Evolutionary conservation across 2,888 invertebrate species (phyloP).

Genomic region (Phoenoteleia sp.): DNA sequence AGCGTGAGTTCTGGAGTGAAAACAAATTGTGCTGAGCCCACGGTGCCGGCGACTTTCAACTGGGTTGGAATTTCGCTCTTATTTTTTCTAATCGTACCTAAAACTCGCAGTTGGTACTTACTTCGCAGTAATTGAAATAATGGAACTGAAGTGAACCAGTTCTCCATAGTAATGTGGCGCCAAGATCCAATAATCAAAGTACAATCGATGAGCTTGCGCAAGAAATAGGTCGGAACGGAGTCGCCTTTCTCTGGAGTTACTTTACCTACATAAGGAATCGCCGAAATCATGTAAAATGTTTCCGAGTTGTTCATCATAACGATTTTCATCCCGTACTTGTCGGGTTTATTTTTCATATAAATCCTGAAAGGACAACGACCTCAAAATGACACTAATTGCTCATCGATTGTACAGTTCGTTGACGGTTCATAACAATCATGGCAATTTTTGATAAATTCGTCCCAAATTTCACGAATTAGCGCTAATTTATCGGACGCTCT

Average conservation of each 20-base stretch:
- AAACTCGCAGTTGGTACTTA: slow-evolving; percentile 24
- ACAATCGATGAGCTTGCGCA: slow-evolving; percentile 16
- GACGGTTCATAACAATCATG: not conserved
- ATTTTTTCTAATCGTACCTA: slow-evolving; percentile 27
- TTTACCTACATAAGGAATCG: slow-evolving; percentile 1
- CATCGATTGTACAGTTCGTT: no score
- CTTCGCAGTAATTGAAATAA: slow-evolving; percentile 16
- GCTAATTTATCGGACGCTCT: slow-evolving; percentile 70
- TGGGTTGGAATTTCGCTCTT: no score
- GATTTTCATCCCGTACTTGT: slow-evolving; percentile 7
- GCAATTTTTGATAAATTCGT: slow-evolving; percentile 59
- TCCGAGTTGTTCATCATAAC: slow-evolving; percentile 9
- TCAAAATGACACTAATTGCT: no score
- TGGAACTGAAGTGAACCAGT: slow-evolving; percentile 16
- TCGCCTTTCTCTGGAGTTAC: not conserved
- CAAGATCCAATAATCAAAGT: slow-evolving; percentile 16
- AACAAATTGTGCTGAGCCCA: no score
- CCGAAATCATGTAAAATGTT: slow-evolving; percentile 11
- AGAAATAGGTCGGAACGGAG: slow-evolving; percentile 8
- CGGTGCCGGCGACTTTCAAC: no score
- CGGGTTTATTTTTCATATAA: slow-evolving; percentile 11
- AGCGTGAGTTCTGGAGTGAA: no score
- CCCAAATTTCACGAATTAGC: slow-evolving; percentile 73
- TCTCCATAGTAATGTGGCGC: slow-evolving; percentile 19
- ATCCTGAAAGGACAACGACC: not conserved